Base-by-base conservation (phyloP, 2,797 vertebrate species). In the Hydrocynus forskahlii region DNA sequence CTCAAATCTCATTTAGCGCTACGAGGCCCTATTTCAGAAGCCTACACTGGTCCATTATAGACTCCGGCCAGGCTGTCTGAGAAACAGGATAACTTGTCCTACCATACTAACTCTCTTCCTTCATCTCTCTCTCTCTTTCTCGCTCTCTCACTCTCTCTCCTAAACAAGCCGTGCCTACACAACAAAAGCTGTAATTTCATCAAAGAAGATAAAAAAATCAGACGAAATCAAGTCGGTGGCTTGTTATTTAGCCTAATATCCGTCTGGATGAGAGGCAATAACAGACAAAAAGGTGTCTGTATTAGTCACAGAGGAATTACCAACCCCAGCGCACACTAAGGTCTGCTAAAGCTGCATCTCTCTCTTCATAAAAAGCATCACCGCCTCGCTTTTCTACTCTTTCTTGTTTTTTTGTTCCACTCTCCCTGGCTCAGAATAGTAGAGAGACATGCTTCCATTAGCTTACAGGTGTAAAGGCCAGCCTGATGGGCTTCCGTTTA, bases 231-330 rank as follows among this genome's bases (percentile, higher is more conserved):
- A 93, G 90, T 93, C 87, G 82, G 88, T 59, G 79, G 89, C 88
- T 89, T 91, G 92, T 92, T 93, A 91, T 91, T 93, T 90, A 92
- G 82, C 82, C 91, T 91, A 89, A 91, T 94, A 91, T 89, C 84
- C 63, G 81, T 72, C 88, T 86, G 90, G 91, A 92, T 89, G 87
- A 89, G 87, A 90, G 88, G 92, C 90, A 92, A 91, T 92, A 92
- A 90, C 90, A 86, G 88, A 81, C 83, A 89, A 89, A 86, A 87
- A 85, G 85, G 89, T 88, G 82, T 85, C 69, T 35, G 90, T 50
- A 86, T 93, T 89, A 90, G 88, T 89, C 89, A 91, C 87, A 86
- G 81, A 76, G 88, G 88, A 80, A 43, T 82, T 63, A 75, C 74
- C 45, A 13, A 17, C 35, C 75, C 29, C 62, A 23, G 16, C 35